Conservation (phyloP, 2,113 vertebrate species). For the Oenanthe oenanthe region DNA sequence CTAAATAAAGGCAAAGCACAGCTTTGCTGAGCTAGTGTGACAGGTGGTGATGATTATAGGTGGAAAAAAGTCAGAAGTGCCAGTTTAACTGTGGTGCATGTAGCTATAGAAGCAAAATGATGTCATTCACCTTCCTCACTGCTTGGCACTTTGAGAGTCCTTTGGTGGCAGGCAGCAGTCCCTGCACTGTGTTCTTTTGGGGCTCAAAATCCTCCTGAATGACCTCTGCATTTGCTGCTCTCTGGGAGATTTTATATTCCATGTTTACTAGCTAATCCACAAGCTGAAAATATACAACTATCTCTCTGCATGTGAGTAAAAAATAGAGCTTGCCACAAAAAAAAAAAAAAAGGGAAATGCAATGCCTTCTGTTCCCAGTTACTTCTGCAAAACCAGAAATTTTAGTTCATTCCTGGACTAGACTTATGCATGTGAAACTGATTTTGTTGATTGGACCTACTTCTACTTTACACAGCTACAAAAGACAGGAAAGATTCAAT, state of each 20-base stretch:
- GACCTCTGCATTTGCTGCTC: neutral
- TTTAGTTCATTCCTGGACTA: neutral
- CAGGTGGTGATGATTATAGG: neutral
- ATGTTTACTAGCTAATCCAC: neutral
- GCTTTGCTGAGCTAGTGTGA: neutral
- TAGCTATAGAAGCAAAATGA: neutral
- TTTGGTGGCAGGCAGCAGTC: neutral
- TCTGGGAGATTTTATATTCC: neutral
- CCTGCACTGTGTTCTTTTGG: neutral
- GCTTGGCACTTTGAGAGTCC: neutral
- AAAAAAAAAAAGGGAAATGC: conserved; percentile 31
- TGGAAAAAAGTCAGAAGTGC: neutral
- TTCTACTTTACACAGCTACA: neutral
- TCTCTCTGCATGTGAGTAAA: neutral
- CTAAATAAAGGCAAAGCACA: neutral
- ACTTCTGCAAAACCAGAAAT: conserved; percentile 36
- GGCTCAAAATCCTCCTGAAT: neutral
- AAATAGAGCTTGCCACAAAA: neutral
- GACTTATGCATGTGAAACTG: neutral
- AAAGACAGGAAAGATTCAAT: neutral
- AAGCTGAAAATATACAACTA: neutral
- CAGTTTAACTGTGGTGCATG: neutral
- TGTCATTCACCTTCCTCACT: neutral
- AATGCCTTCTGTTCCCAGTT: neutral
- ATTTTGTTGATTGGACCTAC: neutral